A percentile compares a stretch with the other conserved stretches of the same genome.
These are phyloP conservation scores for Spea hammondii DNA, from an alignment of 2,797 vertebrate species.

Conservation along the genomic window DNA sequence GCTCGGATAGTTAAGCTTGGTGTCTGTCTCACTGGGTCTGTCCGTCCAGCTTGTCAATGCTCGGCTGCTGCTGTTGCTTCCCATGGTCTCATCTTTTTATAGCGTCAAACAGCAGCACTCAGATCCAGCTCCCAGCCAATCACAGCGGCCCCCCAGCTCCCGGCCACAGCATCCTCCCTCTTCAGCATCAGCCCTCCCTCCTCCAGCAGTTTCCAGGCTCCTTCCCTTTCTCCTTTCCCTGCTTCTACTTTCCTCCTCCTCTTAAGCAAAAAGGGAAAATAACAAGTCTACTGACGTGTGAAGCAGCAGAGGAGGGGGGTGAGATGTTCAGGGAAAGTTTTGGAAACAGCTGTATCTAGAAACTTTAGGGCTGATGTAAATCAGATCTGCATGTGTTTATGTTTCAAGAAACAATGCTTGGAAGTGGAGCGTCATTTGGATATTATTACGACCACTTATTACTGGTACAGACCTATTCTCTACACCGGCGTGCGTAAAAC, in stretches of 20 bases:
- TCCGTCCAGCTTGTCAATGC: conserved; percentile 46
- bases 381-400: conserved; percentile 12
- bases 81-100: conserved; percentile 52
- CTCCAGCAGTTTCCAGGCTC: background rate
- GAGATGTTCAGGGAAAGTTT: conserved; percentile 12
- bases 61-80: conserved; percentile 39
- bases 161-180: background rate
- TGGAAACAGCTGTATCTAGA: background rate
- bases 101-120: conserved; percentile 45
- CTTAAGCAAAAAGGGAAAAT: background rate
- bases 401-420: conserved; percentile 1
- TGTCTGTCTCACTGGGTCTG: conserved; percentile 44
- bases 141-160: conserved; percentile 8
- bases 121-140: conserved; percentile 32
- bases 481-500: background rate
- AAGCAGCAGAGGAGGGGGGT: background rate
- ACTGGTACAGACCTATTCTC: background rate
- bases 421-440: background rate
- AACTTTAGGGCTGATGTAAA: conserved; percentile 2
- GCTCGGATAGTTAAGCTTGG: conserved; percentile 8
- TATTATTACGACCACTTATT: background rate
- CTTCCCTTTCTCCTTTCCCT: background rate
- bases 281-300: conserved; percentile 16
- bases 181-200: conserved; percentile 5
- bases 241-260: background rate